phyloP scores from a whole-genome alignment of 2,797 vertebrate genomes.

The Malacoraja senta region DNA sequence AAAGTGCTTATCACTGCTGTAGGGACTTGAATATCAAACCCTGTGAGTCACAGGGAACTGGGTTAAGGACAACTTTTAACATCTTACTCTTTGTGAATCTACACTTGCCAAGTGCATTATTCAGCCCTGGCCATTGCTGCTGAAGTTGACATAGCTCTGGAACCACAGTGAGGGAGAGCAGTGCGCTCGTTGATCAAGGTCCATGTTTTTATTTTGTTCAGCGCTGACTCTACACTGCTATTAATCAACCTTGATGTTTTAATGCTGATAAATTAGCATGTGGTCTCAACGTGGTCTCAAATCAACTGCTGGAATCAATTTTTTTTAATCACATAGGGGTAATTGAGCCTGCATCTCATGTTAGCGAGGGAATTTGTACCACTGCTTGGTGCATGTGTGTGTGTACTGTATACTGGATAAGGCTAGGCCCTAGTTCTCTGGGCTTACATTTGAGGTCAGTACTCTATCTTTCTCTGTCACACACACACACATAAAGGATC shows the following conservation, averaged over 20 bases:
- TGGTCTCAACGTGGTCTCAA: background rate
- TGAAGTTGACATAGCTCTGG: background rate
- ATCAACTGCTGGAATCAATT: background rate
- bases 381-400: background rate
- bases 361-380: background rate
- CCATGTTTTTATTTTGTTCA: background rate
- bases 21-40: background rate
- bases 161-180: background rate
- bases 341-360: background rate
- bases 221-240: background rate
- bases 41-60: background rate
- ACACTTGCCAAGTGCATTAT: background rate
- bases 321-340: background rate
- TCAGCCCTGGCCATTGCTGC: background rate
- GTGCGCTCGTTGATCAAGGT: background rate
- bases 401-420: background rate
- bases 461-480: background rate
- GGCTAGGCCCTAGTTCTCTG: background rate
- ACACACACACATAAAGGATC: background rate
- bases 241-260: background rate
- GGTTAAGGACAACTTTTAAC: background rate
- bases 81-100: background rate
- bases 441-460: background rate
- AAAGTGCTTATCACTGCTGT: background rate
- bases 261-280: conserved; percentile 18